A percentile compares a stretch with the other conserved stretches of the same genome.
These are phyloP conservation scores for Melanotaenia duboulayi DNA, from an alignment of 2,113 vertebrate species.

Conservation along the genomic window DNA sequence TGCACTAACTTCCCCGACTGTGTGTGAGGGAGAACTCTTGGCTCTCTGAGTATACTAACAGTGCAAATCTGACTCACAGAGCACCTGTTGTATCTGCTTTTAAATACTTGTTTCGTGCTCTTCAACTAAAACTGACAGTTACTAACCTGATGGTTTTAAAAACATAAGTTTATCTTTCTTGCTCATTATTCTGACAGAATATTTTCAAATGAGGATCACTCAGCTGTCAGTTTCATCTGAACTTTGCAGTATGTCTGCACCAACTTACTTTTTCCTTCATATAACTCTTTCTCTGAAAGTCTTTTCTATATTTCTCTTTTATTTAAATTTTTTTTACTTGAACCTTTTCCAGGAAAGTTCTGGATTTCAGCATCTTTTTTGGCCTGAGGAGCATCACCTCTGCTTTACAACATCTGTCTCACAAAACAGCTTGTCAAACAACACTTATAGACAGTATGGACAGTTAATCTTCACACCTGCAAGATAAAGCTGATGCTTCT, in stretches of 20 bases:
- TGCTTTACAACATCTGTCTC: constrained; percentile 29
- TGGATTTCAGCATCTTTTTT: constrained; percentile 3
- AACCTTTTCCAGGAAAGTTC: constrained; percentile 2
- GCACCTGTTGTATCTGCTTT: constrained; percentile 50
- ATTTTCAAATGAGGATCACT: background rate
- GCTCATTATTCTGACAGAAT: background rate
- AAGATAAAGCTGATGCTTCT: constrained; percentile 22
- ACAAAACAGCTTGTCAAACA: background rate
- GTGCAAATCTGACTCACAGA: constrained; percentile 55
- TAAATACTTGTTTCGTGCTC: constrained; percentile 40
- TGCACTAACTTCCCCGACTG: constrained; percentile 71
- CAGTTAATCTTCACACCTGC: background rate
- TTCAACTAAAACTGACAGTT: constrained; percentile 42
- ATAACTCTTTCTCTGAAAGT: constrained; percentile 5
- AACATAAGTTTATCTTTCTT: background rate
- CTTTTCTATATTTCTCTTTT: constrained; percentile 10
- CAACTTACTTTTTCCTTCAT: background rate
- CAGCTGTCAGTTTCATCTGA: background rate
- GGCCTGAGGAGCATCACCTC: constrained; percentile 12
- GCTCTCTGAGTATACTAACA: constrained; percentile 69
- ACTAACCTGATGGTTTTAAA: constrained; percentile 48
- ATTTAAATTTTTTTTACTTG: background rate
- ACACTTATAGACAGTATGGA: background rate
- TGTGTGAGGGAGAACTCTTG: constrained; percentile 41
- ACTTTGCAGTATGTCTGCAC: background rate